Evolutionary conservation across 2,797 vertebrate species (phyloP), one percentile per base, ranked within the genome.

Genomic region (Lophura swinhoii): DNA sequence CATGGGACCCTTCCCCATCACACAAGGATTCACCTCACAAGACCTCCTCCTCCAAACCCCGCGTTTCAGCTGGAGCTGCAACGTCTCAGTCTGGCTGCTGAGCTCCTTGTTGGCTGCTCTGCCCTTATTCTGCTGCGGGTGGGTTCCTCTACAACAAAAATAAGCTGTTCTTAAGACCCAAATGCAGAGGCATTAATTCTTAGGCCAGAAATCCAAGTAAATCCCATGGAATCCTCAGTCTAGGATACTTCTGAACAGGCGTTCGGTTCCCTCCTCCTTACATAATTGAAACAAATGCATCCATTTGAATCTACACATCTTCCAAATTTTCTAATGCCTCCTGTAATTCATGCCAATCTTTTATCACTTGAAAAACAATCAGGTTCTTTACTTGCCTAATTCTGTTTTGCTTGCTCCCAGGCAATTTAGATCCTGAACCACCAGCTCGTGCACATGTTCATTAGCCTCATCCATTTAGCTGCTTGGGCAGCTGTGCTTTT

Each of bases 341-440:
- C 88, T 70, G 64, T 92, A 95, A 97, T 96, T 93, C 92, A 69
- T 29, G 53, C 63, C 92, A 67, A 84, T 81, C 87, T 95, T 95
- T 95, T 74, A 96, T 88, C 93, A 91, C 96, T 88, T 74, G 94
- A 94, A 76, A 92, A 96, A 95, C 92, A 90, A 91, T 67, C 88
- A 55, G 56, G 87, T 81, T 84, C 87, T 84, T 92, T 49, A 53
- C 84, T 70, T 43, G 91, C 76, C 77, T 91, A 58, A 87, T 91
- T 90, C 94, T 91, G 89, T 76, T 91, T 95, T 75, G 15, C 92
- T 94, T 81, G 68, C 92, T 94, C 78, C 39, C 78, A 75, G 84
- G 88, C 88, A 91, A 87, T 91, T 74, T 84, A 88, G 90, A 66
- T 93, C 89, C 89, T 89, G 87, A 96, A 68, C 93, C 92, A 73